Conservation (phyloP, 2,113 vertebrate species). For the Sinocyclocheilus rhinocerous region DNA sequence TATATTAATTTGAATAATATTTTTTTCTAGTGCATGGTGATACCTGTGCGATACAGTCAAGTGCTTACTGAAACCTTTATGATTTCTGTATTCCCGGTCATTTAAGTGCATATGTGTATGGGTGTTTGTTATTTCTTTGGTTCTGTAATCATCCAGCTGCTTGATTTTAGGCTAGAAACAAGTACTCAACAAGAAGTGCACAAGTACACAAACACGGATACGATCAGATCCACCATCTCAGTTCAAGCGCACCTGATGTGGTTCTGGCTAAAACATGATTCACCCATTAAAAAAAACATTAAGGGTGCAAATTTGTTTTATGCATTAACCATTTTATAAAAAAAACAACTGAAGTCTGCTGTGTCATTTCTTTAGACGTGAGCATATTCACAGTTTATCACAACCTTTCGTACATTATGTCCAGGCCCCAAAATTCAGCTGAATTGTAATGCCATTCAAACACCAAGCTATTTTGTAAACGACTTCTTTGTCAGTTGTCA, state of each 20-base stretch:
- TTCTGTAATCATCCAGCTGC: conserved; percentile 68
- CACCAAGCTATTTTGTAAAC: not conserved
- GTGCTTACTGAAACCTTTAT: conserved; percentile 62
- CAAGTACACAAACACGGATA: not conserved
- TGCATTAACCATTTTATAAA: too few species aligned
- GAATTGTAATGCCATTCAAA: not conserved
- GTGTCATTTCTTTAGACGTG: too few species aligned
- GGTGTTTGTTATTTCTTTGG: conserved; percentile 5
- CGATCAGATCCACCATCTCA: not conserved
- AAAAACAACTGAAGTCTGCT: too few species aligned
- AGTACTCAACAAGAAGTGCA: not conserved
- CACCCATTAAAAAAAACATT: too few species aligned
- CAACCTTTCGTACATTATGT: not conserved
- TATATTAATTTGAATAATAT: conserved; percentile 41
- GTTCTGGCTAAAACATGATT: too few species aligned
- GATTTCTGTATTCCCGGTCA: conserved; percentile 61
- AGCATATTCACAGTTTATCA: too few species aligned
- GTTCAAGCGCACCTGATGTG: not conserved
- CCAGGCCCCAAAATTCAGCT: not conserved
- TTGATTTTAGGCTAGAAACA: conserved; percentile 52
- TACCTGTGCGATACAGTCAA: conserved; percentile 57
- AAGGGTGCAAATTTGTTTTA: too few species aligned
- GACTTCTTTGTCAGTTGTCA: not conserved
- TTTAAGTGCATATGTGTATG: conserved; percentile 50
- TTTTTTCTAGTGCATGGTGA: conserved; percentile 69